A percentile compares a stretch with the other conserved stretches of the same genome.
These are phyloP conservation scores for Acanthornis magna DNA, from an alignment of 2,797 vertebrate genomes.

Conservation along the genomic window DNA sequence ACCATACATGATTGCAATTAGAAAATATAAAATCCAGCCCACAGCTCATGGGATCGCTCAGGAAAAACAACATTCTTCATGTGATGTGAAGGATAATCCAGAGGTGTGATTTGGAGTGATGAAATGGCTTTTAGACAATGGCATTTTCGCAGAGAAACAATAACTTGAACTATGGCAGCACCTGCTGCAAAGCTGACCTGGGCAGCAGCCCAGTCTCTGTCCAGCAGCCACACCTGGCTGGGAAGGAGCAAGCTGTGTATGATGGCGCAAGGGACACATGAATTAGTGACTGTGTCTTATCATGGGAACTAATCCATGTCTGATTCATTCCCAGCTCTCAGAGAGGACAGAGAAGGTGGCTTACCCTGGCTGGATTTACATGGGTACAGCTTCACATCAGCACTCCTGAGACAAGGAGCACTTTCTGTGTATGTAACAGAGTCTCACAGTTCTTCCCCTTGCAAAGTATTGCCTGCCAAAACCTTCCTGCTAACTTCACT, in stretches of 20 bases:
- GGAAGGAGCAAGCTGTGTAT: background rate
- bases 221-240: background rate
- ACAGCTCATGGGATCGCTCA: background rate
- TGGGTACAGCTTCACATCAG: background rate
- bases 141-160: fast-evolving
- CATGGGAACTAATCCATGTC: background rate
- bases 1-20: background rate
- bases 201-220: background rate
- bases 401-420: background rate
- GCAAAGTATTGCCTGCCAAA: background rate
- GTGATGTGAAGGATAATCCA: background rate
- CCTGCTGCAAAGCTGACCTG: background rate
- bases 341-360: background rate
- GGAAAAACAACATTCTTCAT: background rate
- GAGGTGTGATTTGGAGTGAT: background rate
- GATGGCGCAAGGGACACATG: background rate
- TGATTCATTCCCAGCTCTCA: background rate
- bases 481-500: background rate
- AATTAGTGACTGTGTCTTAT: background rate
- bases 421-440: background rate
- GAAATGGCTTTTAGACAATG: background rate
- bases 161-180: background rate
- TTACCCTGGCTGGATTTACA: background rate
- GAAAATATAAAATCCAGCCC: background rate
- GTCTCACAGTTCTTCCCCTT: background rate